Evolutionary conservation across 1,140 invertebrate genomes (phyloP).

Genomic region (Eumeta japonica): DNA sequence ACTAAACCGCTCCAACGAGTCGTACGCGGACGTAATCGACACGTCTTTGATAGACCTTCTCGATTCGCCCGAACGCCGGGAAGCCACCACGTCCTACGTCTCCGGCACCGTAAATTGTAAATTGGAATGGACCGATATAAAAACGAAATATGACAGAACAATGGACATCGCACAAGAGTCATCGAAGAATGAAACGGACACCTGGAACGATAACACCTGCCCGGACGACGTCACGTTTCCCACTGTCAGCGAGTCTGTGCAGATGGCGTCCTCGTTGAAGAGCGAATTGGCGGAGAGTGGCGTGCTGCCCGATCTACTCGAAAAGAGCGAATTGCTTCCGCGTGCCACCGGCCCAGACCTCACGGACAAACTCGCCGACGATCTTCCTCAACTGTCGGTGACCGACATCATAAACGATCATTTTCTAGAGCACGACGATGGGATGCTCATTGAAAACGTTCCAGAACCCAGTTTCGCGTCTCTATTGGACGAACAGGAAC

Average conservation of each 20-base stretch:
- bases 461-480: conserved; percentile 35
- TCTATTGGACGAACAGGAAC: conserved; percentile 30
- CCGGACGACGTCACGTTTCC: conserved; percentile 76
- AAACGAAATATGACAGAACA: conserved; percentile 17
- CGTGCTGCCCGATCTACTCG: conserved; percentile 42
- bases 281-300: conserved; percentile 57
- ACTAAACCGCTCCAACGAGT: conserved; percentile 48
- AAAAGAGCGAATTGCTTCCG: conserved; percentile 33
- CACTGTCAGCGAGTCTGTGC: conserved; percentile 72
- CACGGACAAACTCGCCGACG: conserved; percentile 31
- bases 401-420: too few relatives aligned
- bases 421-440: conserved; percentile 3
- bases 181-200: conserved; percentile 49
- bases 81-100: conserved; percentile 15
- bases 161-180: conserved; percentile 26
- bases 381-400: not conserved
- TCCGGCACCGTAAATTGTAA: conserved; percentile 19
- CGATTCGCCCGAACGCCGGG: conserved; percentile 9
- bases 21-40: conserved; percentile 41
- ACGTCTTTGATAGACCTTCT: conserved; percentile 33
- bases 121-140: conserved; percentile 34
- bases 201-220: conserved; percentile 74
- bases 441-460: conserved; percentile 24
- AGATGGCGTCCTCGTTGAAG: conserved; percentile 67
- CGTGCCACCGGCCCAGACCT: conserved; percentile 34